Base-by-base conservation (phyloP, 2,113 vertebrate genomes). In the Entelurus aequoreus region DNA sequence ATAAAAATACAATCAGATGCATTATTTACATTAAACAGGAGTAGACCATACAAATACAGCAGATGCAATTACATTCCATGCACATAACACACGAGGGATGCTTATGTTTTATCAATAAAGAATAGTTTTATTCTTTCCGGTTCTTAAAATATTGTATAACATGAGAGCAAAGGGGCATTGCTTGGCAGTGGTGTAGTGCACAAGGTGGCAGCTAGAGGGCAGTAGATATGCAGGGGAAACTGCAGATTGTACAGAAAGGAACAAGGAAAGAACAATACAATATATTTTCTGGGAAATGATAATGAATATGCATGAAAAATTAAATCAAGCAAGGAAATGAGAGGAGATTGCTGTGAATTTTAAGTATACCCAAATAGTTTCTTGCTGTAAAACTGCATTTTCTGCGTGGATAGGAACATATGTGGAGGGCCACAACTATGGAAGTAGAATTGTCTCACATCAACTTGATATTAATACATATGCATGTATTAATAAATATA, bases 71-170 rank as follows among this genome's bases (percentile, higher is more conserved):
- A 12, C 12, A 46, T 4, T 44, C 19, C 19, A 19, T 44, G 16
- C 2, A 13, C 15, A 44, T 6, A 42, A 44, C 37, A 56, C 37
- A 42, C 55, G 13, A 19, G 40, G 12, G 35, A 38, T 13, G 13
- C 4, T 21, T 40, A n/a, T 56, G 15, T 55, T 48, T 75, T 77
- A 75, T 74, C 69, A 82, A 80, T 69, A 82, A 76, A 84, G 47
- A 72, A 76, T 38, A 76, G 28, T 83, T 84, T 87, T 65, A 48
- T 69, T 75, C 79, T 21, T 67, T 66, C 56, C 40, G 61, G 8
- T 44, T 48, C 0, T 65, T 68, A 36, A 15, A 48, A 60, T 61
- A 72, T 72, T 3, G 19, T 12, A 80, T 65, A 54, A 9, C 57
- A 73, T 70, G 69, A 70, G 60, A 68, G 77, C 60, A 74, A 62